Evolutionary conservation across 2,797 vertebrate genomes (phyloP), one percentile per base, ranked within the genome.

Genomic region (Onychomys torridus): DNA sequence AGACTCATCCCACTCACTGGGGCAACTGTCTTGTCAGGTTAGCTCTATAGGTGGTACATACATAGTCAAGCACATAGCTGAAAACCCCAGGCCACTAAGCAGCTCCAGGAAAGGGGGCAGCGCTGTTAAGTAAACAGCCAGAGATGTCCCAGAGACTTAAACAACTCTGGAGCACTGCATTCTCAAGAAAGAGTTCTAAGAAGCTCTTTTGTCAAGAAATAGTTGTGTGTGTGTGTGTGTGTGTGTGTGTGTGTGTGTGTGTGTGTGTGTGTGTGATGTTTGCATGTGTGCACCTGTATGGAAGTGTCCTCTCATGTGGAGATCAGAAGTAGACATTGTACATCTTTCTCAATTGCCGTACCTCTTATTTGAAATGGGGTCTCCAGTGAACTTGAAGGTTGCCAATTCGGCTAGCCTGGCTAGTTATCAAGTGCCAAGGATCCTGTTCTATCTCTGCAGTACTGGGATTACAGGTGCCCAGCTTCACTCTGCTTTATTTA

Each of bases 51-150:
- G 97, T 98, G 98, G 98, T 98, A 98, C 98, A 99, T 98, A 98
- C 97, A 97, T 98, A 99, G 98, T 98, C 98, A 99, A 99, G 98
- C 98, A 97, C 98, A 98, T 98, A 98, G 99, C 98, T 99, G 98
- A 99, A 99, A 99, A 98, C 97, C 98, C 98, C 16, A 96, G 96
- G 98, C 94, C 65, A 91, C 85, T 96, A 96, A 97, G 95, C 61
- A 95, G 92, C 21, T 97, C 61, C 49, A 96, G 94, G 96, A 97
- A 96, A 97, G 93, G 96, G 97, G 97, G 89, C 94, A 96, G 95
- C 96, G 94, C 79, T 94, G 95, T 97, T 98, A 98, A 97, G 94
- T 97, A 97, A 98, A 90, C 52, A 89, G 95, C 93, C 75, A 96
- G 96, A 97, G 93, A 89, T 83, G 27, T 37, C 29, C 92, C 92